phyloP scores from a whole-genome alignment of 2,797 vertebrate species.

The Parauchenoglanis punctatus region DNA sequence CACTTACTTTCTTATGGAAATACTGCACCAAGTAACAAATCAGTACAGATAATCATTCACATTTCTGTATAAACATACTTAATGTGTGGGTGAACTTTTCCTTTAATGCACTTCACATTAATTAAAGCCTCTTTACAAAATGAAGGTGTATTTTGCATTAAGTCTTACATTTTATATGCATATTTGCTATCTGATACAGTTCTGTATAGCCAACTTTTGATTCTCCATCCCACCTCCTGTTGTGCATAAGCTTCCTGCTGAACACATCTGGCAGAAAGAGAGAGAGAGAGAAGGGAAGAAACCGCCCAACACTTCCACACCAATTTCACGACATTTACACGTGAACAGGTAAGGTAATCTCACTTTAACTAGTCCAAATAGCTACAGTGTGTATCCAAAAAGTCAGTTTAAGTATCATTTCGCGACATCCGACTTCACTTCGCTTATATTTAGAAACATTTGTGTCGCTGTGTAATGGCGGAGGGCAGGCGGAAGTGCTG shows the following conservation, averaged over 20 bases:
- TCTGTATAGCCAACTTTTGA: background rate
- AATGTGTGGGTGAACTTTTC: background rate
- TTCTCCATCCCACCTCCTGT: constrained; percentile 4
- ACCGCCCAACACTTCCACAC: background rate
- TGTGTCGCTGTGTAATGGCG: constrained; percentile 26
- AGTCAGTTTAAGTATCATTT: background rate
- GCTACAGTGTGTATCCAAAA: fast-evolving
- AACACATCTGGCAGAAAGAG: constrained; percentile 7
- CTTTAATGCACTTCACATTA: background rate
- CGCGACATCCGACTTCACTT: background rate
- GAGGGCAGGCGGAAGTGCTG: constrained; percentile 22
- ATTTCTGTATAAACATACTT: no score
- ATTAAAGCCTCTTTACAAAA: background rate
- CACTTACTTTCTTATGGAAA: background rate
- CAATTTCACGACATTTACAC: background rate
- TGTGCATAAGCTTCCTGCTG: constrained; percentile 9
- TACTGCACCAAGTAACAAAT: background rate
- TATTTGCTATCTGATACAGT: background rate
- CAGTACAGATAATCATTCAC: background rate
- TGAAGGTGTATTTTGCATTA: background rate
- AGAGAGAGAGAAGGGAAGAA: background rate
- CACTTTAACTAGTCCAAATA: background rate
- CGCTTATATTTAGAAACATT: background rate
- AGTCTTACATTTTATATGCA: background rate
- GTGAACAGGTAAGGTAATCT: background rate